Evolutionary conservation across 1,140 invertebrate genomes (phyloP).

Genomic region (Pogonomyrmex barbatus): DNA sequence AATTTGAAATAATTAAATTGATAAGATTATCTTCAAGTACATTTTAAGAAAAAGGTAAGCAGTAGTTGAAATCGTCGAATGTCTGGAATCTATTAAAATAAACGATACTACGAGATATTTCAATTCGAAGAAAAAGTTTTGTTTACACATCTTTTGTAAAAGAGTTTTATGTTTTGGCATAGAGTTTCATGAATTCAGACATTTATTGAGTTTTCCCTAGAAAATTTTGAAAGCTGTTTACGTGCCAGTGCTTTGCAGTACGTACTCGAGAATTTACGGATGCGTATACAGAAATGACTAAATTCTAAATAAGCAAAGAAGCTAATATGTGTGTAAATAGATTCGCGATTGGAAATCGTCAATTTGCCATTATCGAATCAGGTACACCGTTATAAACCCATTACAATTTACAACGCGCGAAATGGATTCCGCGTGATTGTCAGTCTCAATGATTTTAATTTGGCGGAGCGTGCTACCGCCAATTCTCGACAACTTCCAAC

Average conservation of each 20-base stretch:
- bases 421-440: conserved; percentile 33
- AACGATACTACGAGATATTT: conserved; percentile 52
- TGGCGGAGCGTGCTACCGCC: conserved; percentile 36
- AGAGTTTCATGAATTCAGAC: conserved; percentile 23
- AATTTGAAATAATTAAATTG: neutral
- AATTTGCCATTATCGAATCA: conserved; percentile 38
- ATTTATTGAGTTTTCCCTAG: neutral
- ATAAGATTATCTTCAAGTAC: neutral
- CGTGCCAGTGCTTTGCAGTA: neutral
- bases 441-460: conserved; percentile 48
- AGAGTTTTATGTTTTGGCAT: conserved; percentile 47
- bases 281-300: neutral
- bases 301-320: conserved; percentile 7
- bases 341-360: neutral
- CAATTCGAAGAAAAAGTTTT: conserved; percentile 61
- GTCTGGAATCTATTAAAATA: conserved; percentile 67
- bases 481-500: conserved; percentile 54
- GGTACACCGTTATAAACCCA: neutral
- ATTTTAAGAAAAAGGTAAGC: neutral
- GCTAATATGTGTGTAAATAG: neutral
- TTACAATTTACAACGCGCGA: conserved; percentile 35
- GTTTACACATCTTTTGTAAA: conserved; percentile 53
- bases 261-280: neutral
- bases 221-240: conserved; percentile 23
- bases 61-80: conserved; percentile 53